Evolutionary conservation across 1,140 invertebrate genomes (phyloP).

Genomic region (Meloidogyne floridensis): DNA sequence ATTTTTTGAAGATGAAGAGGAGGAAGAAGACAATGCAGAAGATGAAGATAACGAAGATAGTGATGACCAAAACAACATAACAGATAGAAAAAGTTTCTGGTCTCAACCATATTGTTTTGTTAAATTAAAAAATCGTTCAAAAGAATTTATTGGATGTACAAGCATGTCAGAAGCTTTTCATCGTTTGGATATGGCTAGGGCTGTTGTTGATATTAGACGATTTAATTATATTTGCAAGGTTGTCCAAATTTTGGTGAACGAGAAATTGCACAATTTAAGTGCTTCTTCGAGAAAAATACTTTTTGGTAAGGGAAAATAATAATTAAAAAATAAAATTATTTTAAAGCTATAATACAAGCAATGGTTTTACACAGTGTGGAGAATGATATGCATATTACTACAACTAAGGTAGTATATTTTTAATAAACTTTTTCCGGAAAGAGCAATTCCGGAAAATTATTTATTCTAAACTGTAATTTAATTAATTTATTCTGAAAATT

Average conservation of each 20-base stretch:
- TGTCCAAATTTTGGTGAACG: slow-evolving; percentile 82
- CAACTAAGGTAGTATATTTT: background rate
- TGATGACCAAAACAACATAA: background rate
- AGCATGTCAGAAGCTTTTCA: slow-evolving; percentile 90
- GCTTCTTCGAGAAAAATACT: slow-evolving; percentile 89
- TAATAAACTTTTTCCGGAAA: background rate
- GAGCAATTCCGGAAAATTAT: background rate
- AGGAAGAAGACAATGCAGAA: slow-evolving; percentile 3
- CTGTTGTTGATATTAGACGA: slow-evolving; percentile 85
- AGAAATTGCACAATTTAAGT: slow-evolving; percentile 80
- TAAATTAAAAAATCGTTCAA: slow-evolving; percentile 80
- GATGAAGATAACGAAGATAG: background rate
- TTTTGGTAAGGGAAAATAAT: slow-evolving; percentile 70
- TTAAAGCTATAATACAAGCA: slow-evolving; percentile 79
- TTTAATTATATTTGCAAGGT: slow-evolving; percentile 94
- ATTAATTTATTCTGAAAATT: too few relatives aligned
- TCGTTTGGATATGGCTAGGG: slow-evolving; percentile 86
- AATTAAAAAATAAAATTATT: background rate
- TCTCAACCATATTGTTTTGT: slow-evolving; percentile 89
- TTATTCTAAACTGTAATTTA: background rate
- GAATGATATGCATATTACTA: background rate
- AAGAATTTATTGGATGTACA: slow-evolving; percentile 92
- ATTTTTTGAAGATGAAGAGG: background rate
- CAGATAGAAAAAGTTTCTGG: slow-evolving; percentile 68
- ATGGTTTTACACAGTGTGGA: slow-evolving; percentile 81